These are phyloP conservation scores for Chrosomus eos DNA, from an alignment of 2,797 vertebrate species.

Conservation along the genomic window DNA sequence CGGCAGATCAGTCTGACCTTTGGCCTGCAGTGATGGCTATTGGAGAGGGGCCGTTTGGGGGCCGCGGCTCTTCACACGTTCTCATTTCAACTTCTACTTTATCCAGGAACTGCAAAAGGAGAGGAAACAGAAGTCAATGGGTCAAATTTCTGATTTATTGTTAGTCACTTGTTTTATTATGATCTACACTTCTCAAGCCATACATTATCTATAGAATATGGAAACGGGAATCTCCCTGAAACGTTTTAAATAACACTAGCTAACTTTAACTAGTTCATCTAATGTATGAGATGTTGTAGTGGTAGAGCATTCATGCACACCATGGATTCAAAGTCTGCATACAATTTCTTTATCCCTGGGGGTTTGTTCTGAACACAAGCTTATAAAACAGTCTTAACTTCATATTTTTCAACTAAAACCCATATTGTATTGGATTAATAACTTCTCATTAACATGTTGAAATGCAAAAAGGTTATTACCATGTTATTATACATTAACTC, in stretches of 20 bases:
- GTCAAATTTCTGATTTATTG: background rate
- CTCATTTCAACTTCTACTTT: slow-evolving; percentile 99
- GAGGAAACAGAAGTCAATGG: background rate
- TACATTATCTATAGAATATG: background rate
- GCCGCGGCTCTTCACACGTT: slow-evolving; percentile 94
- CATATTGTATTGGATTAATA: background rate
- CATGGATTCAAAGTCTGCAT: background rate
- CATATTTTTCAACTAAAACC: background rate
- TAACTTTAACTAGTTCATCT: background rate
- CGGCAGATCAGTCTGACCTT: slow-evolving; percentile 79
- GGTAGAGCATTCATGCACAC: background rate
- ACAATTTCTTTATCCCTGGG: background rate
- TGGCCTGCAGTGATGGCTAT: slow-evolving; percentile 96
- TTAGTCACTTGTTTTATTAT: background rate
- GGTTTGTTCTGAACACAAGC: background rate
- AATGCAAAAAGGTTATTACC: background rate
- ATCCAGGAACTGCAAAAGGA: slow-evolving; percentile 87
- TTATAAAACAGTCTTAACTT: background rate
- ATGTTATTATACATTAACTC: background rate
- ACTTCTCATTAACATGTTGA: background rate
- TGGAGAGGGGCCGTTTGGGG: slow-evolving; percentile 96
- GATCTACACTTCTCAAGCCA: background rate
- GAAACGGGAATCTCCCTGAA: background rate
- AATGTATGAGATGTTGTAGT: background rate
- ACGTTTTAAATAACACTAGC: background rate